Evolutionary conservation across 2,888 invertebrate genomes (phyloP).

Genomic region (Prosapia bicincta): DNA sequence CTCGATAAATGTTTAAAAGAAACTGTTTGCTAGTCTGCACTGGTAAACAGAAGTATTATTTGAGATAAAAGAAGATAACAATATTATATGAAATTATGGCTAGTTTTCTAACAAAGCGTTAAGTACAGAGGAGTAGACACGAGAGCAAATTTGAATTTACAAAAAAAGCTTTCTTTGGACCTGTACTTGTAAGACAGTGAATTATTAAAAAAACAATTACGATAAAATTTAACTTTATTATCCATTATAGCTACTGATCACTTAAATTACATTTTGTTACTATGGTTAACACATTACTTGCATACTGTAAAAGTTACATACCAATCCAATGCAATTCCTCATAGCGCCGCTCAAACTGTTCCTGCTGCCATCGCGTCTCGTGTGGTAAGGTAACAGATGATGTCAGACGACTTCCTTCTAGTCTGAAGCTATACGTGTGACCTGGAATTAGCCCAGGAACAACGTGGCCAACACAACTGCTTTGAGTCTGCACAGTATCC

Average conservation of each 20-base stretch:
- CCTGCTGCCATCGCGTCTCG: conserved; percentile 63
- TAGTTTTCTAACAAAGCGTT: no score
- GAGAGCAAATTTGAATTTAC: no score
- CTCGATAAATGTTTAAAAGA: no score
- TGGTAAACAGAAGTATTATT: no score
- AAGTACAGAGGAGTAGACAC: no score
- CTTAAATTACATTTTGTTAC: neutral
- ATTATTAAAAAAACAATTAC: neutral
- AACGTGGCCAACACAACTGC: neutral
- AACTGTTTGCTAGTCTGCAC: no score
- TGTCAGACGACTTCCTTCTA: conserved; percentile 53
- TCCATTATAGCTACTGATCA: neutral
- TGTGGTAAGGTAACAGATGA: conserved; percentile 54
- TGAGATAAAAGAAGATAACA: no score
- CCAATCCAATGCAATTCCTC: conserved; percentile 25
- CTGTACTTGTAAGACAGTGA: no score
- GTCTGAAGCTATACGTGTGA: conserved; percentile 64
- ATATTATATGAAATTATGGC: no score
- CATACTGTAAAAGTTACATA: conserved; percentile 16
- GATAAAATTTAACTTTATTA: neutral
- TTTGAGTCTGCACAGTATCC: conserved; percentile 3
- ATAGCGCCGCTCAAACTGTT: conserved; percentile 54
- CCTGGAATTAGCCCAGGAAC: conserved; percentile 45
- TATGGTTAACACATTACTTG: no score
- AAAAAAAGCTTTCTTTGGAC: no score